phyloP scores from a whole-genome alignment of 2,113 vertebrate genomes.

The Calyptommatus sinebrachiatus region DNA sequence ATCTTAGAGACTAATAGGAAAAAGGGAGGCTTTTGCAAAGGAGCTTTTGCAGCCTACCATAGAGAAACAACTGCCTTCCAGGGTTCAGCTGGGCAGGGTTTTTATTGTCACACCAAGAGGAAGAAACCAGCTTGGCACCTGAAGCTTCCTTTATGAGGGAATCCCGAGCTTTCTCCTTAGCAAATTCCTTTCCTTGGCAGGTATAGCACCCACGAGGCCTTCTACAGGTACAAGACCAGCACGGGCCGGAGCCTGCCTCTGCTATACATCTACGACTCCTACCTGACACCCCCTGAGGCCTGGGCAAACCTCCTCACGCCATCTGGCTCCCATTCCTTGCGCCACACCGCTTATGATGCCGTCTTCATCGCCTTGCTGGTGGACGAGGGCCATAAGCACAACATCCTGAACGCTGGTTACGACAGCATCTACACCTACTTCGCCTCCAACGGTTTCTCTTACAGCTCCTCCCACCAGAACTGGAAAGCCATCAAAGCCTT shows the following conservation, averaged over 20 bases:
- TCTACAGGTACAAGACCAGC: conserved; percentile 84
- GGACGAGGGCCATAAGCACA: conserved; percentile 85
- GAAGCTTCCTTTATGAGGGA: too few relatives aligned
- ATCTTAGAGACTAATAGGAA: too few relatives aligned
- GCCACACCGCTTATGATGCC: conserved; percentile 82
- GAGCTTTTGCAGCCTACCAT: too few relatives aligned
- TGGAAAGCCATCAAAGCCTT: conserved; percentile 88
- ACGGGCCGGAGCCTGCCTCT: conserved; percentile 82
- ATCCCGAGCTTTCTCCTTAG: not conserved
- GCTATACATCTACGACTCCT: conserved; percentile 90
- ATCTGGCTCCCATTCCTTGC: conserved; percentile 78
- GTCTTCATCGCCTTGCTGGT: conserved; percentile 84
- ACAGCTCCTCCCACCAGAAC: conserved; percentile 91
- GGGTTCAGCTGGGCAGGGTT: too few relatives aligned
- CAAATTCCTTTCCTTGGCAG: conserved; percentile 52
- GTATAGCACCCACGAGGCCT: conserved; percentile 84
- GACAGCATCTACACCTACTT: conserved; percentile 91
- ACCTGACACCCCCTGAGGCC: conserved; percentile 80
- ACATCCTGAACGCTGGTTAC: conserved; percentile 81
- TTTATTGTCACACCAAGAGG: too few relatives aligned
- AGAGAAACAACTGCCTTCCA: too few relatives aligned
- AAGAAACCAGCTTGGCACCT: too few relatives aligned
- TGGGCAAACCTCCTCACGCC: conserved; percentile 85
- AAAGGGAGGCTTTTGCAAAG: too few relatives aligned
- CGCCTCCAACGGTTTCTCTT: conserved; percentile 89